A percentile compares a stretch with the other conserved stretches of the same genome.
Conservation (phyloP, 2,113 vertebrate genomes). For the Synodontis membranacea region DNA sequence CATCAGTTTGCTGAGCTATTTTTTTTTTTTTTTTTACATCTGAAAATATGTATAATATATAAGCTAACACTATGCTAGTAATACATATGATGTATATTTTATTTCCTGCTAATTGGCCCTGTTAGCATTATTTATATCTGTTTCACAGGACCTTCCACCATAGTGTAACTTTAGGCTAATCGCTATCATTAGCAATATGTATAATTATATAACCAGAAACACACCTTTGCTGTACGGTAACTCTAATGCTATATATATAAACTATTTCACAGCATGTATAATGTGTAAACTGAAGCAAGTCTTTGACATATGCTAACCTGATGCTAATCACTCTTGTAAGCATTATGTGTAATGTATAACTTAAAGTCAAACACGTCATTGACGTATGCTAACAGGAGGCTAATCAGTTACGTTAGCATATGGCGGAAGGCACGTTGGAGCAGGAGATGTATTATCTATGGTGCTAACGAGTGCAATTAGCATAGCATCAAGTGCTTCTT, state of each 20-base stretch:
- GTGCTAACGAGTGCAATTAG: background rate
- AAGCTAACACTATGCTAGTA: background rate
- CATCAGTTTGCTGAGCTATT: background rate
- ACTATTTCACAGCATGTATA: background rate
- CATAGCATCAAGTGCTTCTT: slow-evolving; percentile 2
- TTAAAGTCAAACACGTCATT: background rate
- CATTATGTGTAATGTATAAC: background rate
- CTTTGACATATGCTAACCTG: background rate
- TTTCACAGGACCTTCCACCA: background rate
- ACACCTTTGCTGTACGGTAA: background rate
- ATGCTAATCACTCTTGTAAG: background rate
- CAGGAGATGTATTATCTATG: slow-evolving; percentile 10
- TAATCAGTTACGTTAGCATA: slow-evolving; percentile 13
- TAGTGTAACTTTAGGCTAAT: background rate
- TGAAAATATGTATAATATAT: background rate
- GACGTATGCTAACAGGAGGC: background rate
- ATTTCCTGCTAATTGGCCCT: background rate
- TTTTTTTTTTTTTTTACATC: too few relatives aligned
- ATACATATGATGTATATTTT: background rate
- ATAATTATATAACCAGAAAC: background rate
- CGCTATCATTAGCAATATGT: background rate
- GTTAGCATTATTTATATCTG: background rate
- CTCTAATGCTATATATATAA: background rate
- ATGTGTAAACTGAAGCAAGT: background rate
- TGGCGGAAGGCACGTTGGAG: background rate